phyloP scores from a whole-genome alignment of 2,888 invertebrate genomes.

The Lamellibrachia satsuma region DNA sequence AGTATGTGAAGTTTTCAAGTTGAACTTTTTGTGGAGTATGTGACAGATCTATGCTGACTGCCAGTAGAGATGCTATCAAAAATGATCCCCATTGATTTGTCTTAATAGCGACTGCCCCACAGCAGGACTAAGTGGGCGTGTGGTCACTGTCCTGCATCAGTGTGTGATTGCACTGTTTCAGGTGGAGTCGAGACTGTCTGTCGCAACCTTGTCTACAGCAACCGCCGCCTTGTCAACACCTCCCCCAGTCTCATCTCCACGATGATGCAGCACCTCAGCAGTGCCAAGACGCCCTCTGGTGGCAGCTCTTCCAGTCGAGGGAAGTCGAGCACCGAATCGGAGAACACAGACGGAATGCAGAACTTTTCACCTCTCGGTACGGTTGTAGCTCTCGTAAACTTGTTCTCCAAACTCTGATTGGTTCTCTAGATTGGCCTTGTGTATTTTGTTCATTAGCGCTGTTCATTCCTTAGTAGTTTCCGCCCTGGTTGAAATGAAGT shows the following conservation, averaged over 20 bases:
- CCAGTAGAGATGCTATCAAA: too few species aligned
- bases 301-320: conserved; percentile 58
- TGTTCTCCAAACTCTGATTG: background rate
- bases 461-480: too few species aligned
- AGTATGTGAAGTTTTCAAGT: too few species aligned
- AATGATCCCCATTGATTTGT: too few species aligned
- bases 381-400: conserved; percentile 33
- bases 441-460: too few species aligned
- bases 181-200: conserved; percentile 70
- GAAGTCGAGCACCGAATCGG: conserved; percentile 63
- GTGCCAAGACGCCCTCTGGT: conserved; percentile 38
- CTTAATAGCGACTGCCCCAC: background rate
- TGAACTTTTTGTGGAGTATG: too few species aligned
- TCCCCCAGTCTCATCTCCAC: conserved; percentile 76
- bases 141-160: background rate
- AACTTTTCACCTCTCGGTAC: conserved; percentile 90
- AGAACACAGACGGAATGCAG: conserved; percentile 78
- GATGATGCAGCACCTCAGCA: conserved; percentile 74
- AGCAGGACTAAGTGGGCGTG: background rate
- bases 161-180: conserved; percentile 36
- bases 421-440: too few species aligned
- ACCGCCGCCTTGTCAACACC: conserved; percentile 77
- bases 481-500: background rate
- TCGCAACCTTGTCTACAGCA: conserved; percentile 80
- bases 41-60: too few species aligned